These are phyloP conservation scores for Syngnathus scovelli DNA, from an alignment of 2,113 vertebrate species.

Conservation along the genomic window DNA sequence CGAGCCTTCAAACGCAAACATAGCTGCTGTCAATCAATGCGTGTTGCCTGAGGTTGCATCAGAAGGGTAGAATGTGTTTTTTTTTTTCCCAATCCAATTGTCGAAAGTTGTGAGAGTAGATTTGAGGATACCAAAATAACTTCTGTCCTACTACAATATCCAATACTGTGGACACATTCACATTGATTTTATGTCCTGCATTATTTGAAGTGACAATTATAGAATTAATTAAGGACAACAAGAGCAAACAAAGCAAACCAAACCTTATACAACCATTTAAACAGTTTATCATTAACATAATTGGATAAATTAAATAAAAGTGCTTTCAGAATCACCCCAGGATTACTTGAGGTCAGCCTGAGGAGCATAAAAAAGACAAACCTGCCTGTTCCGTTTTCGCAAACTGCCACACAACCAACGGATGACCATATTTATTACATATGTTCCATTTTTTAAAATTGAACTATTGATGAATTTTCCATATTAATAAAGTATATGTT, in stretches of 20 bases:
- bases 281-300: neutral
- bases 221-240: neutral
- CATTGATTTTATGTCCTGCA: neutral
- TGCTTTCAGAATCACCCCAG: neutral
- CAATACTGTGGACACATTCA: neutral
- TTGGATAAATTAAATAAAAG: neutral
- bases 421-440: neutral
- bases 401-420: neutral
- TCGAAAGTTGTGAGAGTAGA: neutral
- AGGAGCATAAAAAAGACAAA: neutral
- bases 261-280: neutral
- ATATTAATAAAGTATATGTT: too few species aligned
- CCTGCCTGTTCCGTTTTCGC: neutral
- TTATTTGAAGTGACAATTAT: neutral
- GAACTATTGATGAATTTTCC: neutral
- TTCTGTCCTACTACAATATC: neutral
- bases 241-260: neutral
- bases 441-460: neutral
- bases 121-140: neutral
- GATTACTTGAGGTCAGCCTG: neutral
- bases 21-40: slow-evolving; percentile 61
- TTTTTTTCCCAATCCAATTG: neutral
- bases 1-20: slow-evolving; percentile 40
- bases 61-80: slow-evolving; percentile 35
- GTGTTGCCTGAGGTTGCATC: slow-evolving; percentile 55